These are phyloP conservation scores for Hesperophylax magnus DNA, from an alignment of 1,140 invertebrate genomes.

Conservation along the genomic window DNA sequence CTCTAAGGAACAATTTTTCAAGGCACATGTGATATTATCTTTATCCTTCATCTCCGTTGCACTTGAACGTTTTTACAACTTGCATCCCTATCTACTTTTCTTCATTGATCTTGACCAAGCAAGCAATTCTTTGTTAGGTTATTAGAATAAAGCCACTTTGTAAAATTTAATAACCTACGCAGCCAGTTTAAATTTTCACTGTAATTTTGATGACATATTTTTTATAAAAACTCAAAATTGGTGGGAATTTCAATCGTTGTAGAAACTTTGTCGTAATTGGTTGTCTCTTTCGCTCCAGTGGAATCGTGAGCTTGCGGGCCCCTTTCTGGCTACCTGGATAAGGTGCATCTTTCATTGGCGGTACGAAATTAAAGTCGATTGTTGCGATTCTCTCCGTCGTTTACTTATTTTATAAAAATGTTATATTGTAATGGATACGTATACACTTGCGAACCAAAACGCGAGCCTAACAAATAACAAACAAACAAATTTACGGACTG, in stretches of 20 bases:
- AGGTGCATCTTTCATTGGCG: slow-evolving; percentile 6
- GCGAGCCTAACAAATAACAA: too few relatives aligned
- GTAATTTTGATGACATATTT: background rate
- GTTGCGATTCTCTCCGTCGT: too few relatives aligned
- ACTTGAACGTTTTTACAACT: background rate
- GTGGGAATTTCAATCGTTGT: too few relatives aligned
- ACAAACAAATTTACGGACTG: too few relatives aligned
- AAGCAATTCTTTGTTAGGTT: background rate
- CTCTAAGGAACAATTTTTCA: too few relatives aligned
- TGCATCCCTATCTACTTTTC: background rate
- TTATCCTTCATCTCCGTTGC: background rate
- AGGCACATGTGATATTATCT: too few relatives aligned
- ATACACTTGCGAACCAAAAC: too few relatives aligned
- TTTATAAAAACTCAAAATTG: background rate
- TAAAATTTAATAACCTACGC: background rate
- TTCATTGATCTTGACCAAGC: background rate
- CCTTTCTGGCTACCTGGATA: slow-evolving; percentile 5
- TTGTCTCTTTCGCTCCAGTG: background rate
- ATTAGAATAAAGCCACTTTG: background rate
- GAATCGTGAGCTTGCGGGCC: background rate
- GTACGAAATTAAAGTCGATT: background rate
- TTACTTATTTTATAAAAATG: too few relatives aligned
- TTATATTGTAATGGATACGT: too few relatives aligned
- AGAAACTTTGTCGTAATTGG: background rate
- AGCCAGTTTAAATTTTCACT: background rate